These are phyloP conservation scores for Parauchenoglanis ngamensis DNA, from an alignment of 2,797 vertebrate species.

Conservation along the genomic window DNA sequence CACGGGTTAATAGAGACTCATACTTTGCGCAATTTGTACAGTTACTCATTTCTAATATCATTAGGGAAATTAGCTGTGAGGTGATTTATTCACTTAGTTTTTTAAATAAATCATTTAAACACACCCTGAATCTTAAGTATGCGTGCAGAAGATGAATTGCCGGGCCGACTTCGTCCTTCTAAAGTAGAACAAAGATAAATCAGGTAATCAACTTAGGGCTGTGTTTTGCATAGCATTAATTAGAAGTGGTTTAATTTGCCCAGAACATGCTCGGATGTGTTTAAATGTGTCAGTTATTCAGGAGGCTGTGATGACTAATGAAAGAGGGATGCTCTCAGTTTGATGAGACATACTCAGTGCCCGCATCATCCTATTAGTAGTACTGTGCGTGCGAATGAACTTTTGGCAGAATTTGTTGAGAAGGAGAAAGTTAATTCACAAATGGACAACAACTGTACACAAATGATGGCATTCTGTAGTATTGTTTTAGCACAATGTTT, in stretches of 20 bases:
- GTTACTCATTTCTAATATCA: conserved; percentile 83
- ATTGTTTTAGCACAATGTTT: neutral
- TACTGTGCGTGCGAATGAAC: neutral
- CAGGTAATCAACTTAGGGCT: conserved; percentile 78
- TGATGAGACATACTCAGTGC: conserved; percentile 31
- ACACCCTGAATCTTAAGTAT: conserved; percentile 75
- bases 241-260: conserved; percentile 82
- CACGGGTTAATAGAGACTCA: conserved; percentile 79
- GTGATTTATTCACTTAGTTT: conserved; percentile 82
- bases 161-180: conserved; percentile 71
- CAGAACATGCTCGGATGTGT: conserved; percentile 72
- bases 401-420: neutral
- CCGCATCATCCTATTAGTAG: neutral
- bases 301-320: conserved; percentile 74
- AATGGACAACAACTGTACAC: neutral
- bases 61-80: conserved; percentile 81
- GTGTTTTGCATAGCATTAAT: conserved; percentile 82
- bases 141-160: conserved; percentile 74
- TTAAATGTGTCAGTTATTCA: conserved; percentile 74
- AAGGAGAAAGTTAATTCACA: neutral
- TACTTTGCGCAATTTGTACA: conserved; percentile 78
- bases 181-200: conserved; percentile 80
- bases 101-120: conserved; percentile 82
- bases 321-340: conserved; percentile 47
- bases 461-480: neutral